These are phyloP conservation scores for Triplophysa rosa DNA, from an alignment of 2,113 vertebrate genomes.

Conservation along the genomic window DNA sequence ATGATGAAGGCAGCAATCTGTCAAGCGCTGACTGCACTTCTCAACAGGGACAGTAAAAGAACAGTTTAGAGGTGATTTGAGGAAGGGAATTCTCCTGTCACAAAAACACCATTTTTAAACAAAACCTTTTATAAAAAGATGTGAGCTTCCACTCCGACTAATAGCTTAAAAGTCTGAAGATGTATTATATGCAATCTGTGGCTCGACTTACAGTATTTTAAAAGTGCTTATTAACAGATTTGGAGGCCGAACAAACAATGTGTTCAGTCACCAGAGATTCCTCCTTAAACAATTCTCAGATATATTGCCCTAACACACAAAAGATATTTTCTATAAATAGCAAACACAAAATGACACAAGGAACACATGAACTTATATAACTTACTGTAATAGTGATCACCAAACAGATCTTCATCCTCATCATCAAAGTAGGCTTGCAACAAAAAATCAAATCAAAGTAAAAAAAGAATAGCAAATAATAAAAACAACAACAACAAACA, in stretches of 20 bases:
- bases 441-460: conserved; percentile 31
- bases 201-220: neutral
- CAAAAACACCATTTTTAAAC: neutral
- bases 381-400: conserved; percentile 51
- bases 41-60: conserved; percentile 34
- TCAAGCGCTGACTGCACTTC: conserved; percentile 29
- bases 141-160: neutral
- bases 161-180: neutral
- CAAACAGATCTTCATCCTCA: conserved; percentile 50
- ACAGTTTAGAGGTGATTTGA: conserved; percentile 24
- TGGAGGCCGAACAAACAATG: neutral
- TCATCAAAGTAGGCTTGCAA: conserved; percentile 54
- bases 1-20: conserved; percentile 57
- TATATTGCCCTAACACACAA: neutral
- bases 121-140: conserved; percentile 16
- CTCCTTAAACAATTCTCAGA: neutral
- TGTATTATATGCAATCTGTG: neutral
- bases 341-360: neutral
- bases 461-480: conserved; percentile 19
- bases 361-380: conserved; percentile 24
- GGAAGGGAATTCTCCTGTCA: conserved; percentile 1
- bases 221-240: conserved; percentile 1
- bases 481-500: conserved; percentile 15
- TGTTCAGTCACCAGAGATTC: neutral
- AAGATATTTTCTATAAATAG: neutral